phyloP scores from a whole-genome alignment of 2,113 vertebrate genomes.

The Patagioenas fasciata region DNA sequence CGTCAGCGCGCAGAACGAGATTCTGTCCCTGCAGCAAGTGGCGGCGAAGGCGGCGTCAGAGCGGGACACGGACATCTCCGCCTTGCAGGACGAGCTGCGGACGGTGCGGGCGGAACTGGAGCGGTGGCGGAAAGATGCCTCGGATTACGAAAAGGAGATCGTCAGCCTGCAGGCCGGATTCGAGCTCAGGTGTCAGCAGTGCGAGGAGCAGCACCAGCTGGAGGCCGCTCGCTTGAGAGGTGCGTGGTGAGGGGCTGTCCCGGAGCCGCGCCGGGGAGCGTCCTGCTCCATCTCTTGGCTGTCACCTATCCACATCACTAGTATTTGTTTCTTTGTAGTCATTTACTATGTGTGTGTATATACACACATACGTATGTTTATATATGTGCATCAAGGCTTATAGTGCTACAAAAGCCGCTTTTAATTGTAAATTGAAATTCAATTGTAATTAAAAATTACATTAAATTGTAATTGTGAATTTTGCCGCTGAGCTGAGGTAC shows the following conservation, averaged over 20 bases:
- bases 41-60: conserved; percentile 85
- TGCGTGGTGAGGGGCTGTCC: conserved; percentile 10
- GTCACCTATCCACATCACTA: rapidly evolving
- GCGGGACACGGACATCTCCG: conserved; percentile 84
- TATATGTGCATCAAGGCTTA: not conserved
- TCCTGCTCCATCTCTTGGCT: not conserved
- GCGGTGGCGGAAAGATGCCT: conserved; percentile 85
- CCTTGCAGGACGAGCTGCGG: conserved; percentile 86
- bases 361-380: not conserved
- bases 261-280: not conserved
- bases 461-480: not conserved
- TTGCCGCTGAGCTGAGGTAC: not conserved
- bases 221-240: conserved; percentile 83
- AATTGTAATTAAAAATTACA: too few species aligned
- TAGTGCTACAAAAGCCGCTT: not conserved
- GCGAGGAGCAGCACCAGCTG: conserved; percentile 81
- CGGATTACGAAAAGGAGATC: conserved; percentile 89
- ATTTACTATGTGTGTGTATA: not conserved
- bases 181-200: conserved; percentile 80
- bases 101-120: conserved; percentile 85
- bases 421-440: too few species aligned
- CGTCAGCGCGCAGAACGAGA: conserved; percentile 90
- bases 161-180: conserved; percentile 85
- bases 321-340: not conserved
- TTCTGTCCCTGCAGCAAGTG: conserved; percentile 86